phyloP scores from a whole-genome alignment of 2,113 vertebrate species.

The Petrocephalus zakoni region DNA sequence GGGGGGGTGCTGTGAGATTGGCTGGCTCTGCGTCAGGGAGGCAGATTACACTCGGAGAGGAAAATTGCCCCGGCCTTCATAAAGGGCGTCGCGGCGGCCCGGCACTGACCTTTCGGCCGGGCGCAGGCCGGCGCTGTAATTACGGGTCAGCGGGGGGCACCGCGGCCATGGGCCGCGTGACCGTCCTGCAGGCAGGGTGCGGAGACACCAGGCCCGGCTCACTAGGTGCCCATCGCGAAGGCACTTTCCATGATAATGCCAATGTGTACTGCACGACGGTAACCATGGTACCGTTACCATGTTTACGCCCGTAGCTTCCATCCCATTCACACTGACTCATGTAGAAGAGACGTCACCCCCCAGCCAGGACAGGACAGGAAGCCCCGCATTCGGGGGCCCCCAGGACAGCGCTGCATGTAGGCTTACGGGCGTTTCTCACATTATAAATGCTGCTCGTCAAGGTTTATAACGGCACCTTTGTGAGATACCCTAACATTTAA shows the following conservation, averaged over 20 bases:
- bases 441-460: neutral
- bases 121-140: slow-evolving; percentile 39
- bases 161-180: neutral
- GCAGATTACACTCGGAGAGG: slow-evolving; percentile 58
- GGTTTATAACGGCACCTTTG: neutral
- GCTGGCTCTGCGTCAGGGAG: slow-evolving; percentile 53
- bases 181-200: neutral
- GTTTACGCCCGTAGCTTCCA: neutral
- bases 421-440: neutral
- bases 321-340: neutral
- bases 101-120: slow-evolving; percentile 45
- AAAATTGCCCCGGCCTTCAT: slow-evolving; percentile 51
- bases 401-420: neutral
- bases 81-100: slow-evolving; percentile 43
- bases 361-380: neutral
- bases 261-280: neutral
- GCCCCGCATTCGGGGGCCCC: neutral
- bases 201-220: neutral
- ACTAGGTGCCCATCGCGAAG: neutral
- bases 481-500: neutral
- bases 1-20: slow-evolving; percentile 29
- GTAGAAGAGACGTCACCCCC: neutral
- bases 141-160: slow-evolving; percentile 14
- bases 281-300: neutral
- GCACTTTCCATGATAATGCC: neutral